Evolutionary conservation across 2,113 vertebrate genomes (phyloP).

Genomic region (Bufo gargarizans): DNA sequence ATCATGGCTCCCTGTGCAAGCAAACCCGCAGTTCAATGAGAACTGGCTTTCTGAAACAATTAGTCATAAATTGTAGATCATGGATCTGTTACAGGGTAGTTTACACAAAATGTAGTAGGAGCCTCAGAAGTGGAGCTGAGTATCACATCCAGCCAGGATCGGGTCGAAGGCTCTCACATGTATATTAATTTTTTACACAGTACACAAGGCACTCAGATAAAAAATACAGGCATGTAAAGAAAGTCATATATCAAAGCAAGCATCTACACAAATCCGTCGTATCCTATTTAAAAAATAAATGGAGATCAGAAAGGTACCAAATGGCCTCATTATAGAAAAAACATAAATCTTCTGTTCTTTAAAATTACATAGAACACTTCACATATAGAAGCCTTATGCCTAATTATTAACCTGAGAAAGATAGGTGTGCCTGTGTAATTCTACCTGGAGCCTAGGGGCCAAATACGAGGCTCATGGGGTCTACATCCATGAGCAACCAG

Average conservation of each 20-base stretch:
- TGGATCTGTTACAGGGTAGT: background rate
- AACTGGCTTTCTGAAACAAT: background rate
- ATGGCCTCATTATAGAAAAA: background rate
- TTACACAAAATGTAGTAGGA: background rate
- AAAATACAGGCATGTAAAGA: too few relatives aligned
- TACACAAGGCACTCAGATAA: too few relatives aligned
- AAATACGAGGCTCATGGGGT: too few relatives aligned
- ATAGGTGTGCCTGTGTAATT: background rate
- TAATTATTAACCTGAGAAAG: background rate
- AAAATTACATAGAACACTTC: background rate
- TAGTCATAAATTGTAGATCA: background rate
- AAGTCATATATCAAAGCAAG: too few relatives aligned
- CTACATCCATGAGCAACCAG: too few relatives aligned
- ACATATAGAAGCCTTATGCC: background rate
- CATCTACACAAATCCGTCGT: too few relatives aligned
- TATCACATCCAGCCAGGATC: background rate
- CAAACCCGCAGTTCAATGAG: background rate
- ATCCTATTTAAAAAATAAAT: too few relatives aligned
- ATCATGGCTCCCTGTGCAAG: background rate
- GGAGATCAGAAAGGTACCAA: too few relatives aligned
- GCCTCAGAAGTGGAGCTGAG: background rate
- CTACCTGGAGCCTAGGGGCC: too few relatives aligned
- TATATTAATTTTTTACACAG: too few relatives aligned
- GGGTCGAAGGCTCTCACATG: background rate
- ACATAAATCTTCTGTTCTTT: background rate